A percentile compares a stretch with the other conserved stretches of the same genome.
Conservation (phyloP, 2,888 invertebrate genomes). For the Entomobrya proxima region DNA sequence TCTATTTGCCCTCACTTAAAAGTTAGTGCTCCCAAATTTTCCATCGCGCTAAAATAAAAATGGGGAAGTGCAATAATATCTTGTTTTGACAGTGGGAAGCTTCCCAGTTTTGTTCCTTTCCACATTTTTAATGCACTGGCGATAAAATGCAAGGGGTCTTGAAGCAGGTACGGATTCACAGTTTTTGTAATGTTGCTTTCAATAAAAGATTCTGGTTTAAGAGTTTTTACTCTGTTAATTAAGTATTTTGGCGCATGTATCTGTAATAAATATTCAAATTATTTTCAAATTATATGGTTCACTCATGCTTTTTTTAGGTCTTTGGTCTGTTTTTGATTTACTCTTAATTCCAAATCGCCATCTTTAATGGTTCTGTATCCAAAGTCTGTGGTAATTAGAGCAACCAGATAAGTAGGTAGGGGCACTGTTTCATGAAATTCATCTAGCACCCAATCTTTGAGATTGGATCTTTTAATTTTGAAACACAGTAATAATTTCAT, state of each 20-base stretch:
- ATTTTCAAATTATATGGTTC: not conserved
- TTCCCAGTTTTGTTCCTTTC: not conserved
- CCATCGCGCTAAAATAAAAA: slow-evolving; percentile 72
- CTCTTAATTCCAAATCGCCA: slow-evolving; percentile 30
- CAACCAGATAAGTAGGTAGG: slow-evolving; percentile 65
- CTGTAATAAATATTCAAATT: not conserved
- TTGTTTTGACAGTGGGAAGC: slow-evolving; percentile 60
- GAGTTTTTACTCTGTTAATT: not conserved
- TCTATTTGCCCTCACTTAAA: no score
- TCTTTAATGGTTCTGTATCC: not conserved
- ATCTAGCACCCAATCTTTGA: slow-evolving; percentile 54
- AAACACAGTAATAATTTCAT: no score
- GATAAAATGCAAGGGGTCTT: slow-evolving; percentile 44
- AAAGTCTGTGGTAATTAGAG: slow-evolving; percentile 71
- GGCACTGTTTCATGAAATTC: slow-evolving; percentile 47
- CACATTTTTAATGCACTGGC: slow-evolving; percentile 2
- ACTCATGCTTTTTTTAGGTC: not conserved
- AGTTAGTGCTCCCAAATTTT: slow-evolving; percentile 71
- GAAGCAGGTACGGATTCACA: slow-evolving; percentile 26
- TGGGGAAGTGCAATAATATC: slow-evolving; percentile 69
- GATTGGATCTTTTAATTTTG: slow-evolving; percentile 11
- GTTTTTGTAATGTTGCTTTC: not conserved
- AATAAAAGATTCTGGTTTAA: not conserved
- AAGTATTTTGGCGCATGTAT: slow-evolving; percentile 45
- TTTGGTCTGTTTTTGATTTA: not conserved